Evolutionary conservation across 2,888 invertebrate species (phyloP).

Genomic region (Leptogaster cylindrica): DNA sequence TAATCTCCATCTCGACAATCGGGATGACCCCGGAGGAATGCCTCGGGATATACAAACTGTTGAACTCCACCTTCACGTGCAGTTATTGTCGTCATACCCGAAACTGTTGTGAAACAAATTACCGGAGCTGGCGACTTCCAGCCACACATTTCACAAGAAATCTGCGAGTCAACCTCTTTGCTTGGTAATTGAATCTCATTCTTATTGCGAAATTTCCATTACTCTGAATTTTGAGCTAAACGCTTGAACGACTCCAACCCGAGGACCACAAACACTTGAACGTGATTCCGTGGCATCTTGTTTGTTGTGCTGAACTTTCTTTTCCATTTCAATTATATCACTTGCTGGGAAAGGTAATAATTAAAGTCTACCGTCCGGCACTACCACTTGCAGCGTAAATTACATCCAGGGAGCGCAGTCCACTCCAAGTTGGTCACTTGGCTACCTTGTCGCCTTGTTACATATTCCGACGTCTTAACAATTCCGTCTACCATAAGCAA

Average conservation of each 20-base stretch:
- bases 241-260: conserved; percentile 3
- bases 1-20: too few species aligned
- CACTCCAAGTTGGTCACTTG: background rate
- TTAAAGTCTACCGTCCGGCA: background rate
- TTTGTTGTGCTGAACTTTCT: conserved; percentile 3
- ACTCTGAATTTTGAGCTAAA: background rate
- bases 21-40: too few species aligned
- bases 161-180: background rate
- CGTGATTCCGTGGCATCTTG: conserved; percentile 9
- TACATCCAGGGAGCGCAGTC: background rate
- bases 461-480: background rate
- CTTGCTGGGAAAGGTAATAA: background rate
- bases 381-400: background rate
- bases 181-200: background rate
- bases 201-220: conserved; percentile 9
- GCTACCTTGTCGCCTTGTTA: background rate
- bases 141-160: conserved; percentile 6
- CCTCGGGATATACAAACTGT: too few species aligned
- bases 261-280: background rate
- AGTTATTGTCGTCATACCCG: too few species aligned
- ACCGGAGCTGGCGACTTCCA: too few species aligned
- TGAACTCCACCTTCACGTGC: too few species aligned
- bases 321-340: conserved; percentile 11
- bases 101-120: too few species aligned
- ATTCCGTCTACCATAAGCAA: background rate